A percentile compares a stretch with the other conserved stretches of the same genome.
These are phyloP conservation scores for Protomyctophum bolini DNA, from an alignment of 2,113 vertebrate species.

Conservation along the genomic window DNA sequence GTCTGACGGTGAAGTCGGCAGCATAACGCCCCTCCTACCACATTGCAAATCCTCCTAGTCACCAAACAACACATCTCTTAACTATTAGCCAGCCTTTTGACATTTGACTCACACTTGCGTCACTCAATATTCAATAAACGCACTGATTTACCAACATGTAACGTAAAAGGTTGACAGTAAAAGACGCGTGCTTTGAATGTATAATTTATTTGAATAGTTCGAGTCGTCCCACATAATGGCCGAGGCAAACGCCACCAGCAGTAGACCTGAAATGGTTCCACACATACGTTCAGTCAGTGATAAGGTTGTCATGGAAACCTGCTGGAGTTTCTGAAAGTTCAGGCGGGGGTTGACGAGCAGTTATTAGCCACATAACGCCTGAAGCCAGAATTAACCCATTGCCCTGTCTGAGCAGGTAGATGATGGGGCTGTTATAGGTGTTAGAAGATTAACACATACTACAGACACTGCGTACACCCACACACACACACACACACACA, in stretches of 20 bases:
- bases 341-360: constrained; percentile 75
- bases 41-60: constrained; percentile 16
- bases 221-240: background rate
- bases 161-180: constrained; percentile 9
- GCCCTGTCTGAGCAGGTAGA: constrained; percentile 81
- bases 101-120: constrained; percentile 41
- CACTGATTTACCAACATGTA: constrained; percentile 15
- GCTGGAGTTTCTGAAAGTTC: constrained; percentile 67
- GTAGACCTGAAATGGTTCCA: constrained; percentile 11
- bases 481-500: constrained; percentile 46
- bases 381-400: constrained; percentile 79
- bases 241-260: background rate
- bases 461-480: constrained; percentile 45
- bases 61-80: constrained; percentile 51
- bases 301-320: constrained; percentile 40
- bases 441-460: constrained; percentile 74
- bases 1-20: constrained; percentile 38
- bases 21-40: constrained; percentile 40
- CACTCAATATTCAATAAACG: constrained; percentile 28
- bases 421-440: constrained; percentile 65
- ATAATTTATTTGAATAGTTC: background rate
- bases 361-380: constrained; percentile 72
- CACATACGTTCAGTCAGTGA: constrained; percentile 42
- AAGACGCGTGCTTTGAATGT: background rate
- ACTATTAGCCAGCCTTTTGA: constrained; percentile 44